These are phyloP conservation scores for Sylvicapra grimmia DNA, from an alignment of 2,113 vertebrate genomes.

Conservation along the genomic window DNA sequence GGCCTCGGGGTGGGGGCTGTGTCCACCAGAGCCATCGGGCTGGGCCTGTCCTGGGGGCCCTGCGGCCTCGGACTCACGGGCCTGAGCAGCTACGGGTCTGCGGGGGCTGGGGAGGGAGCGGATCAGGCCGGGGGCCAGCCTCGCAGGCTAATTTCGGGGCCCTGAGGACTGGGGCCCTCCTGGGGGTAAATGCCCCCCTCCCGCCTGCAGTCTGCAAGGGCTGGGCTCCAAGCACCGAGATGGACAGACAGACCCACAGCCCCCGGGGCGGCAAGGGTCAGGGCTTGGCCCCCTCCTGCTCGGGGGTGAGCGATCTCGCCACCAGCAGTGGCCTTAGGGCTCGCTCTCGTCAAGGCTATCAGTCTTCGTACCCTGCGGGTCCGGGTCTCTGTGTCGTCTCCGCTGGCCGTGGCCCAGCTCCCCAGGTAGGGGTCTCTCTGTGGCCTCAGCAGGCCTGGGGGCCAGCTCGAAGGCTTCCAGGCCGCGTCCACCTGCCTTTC, in stretches of 20 bases:
- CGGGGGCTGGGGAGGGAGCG: background rate
- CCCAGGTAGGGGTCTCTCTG: fast-evolving
- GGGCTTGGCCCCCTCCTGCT: background rate
- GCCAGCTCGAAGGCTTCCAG: background rate
- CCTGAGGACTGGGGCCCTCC: background rate
- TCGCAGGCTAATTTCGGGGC: background rate
- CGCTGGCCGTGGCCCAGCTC: background rate
- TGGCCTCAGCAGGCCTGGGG: background rate
- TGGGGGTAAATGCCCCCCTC: background rate
- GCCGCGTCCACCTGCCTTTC: fast-evolving
- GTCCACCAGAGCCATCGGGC: background rate
- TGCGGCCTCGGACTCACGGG: background rate
- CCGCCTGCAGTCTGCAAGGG: background rate
- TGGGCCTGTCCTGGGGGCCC: too few species aligned
- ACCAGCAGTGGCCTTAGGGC: fast-evolving
- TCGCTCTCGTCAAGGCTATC: fast-evolving
- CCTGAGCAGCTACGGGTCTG: background rate
- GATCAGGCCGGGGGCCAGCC: background rate
- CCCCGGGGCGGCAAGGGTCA: fast-evolving
- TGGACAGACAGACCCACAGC: fast-evolving
- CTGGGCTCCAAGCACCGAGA: fast-evolving
- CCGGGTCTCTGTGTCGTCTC: fast-evolving
- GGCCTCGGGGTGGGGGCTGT: fast-evolving
- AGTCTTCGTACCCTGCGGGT: background rate
- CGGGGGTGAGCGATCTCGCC: fast-evolving